Conservation (phyloP, 2,113 vertebrate species). For the Collichthys lucidus region DNA sequence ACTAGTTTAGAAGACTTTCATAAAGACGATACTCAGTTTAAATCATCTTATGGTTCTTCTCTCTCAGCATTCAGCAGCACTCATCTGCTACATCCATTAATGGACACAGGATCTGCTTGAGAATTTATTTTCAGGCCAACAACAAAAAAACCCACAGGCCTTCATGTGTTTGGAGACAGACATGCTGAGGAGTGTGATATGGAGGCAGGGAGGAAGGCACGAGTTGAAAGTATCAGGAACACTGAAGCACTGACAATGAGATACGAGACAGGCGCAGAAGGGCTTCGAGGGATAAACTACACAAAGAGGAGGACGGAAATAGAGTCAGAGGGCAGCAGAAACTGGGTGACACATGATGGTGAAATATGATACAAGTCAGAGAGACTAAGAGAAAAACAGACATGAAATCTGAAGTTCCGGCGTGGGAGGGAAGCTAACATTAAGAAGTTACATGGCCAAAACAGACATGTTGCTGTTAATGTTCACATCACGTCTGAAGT, state of each 20-base stretch:
- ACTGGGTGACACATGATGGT: conserved; percentile 26
- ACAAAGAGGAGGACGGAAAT: conserved; percentile 26
- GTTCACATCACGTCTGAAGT: background rate
- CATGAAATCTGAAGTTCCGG: conserved; percentile 32
- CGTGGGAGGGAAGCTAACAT: conserved; percentile 20
- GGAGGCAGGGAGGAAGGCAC: background rate
- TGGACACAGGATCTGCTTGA: conserved; percentile 34
- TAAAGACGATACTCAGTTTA: background rate
- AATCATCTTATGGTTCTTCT: background rate
- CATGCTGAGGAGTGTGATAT: background rate
- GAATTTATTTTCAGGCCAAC: conserved; percentile 32
- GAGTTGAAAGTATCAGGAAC: conserved; percentile 14
- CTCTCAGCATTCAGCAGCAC: conserved; percentile 2
- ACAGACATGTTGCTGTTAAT: conserved; percentile 27
- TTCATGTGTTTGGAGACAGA: conserved; percentile 13
- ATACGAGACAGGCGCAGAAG: conserved; percentile 12
- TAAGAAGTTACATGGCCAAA: conserved; percentile 20
- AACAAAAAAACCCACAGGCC: background rate
- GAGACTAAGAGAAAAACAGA: conserved; percentile 10
- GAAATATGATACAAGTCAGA: conserved; percentile 36
- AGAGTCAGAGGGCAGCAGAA: conserved; percentile 27
- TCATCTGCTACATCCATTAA: conserved; percentile 46
- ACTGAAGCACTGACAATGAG: conserved; percentile 26
- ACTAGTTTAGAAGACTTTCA: too few relatives aligned
- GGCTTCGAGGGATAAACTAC: conserved; percentile 22